Percentiles rank a stretch among this genome's conserved stretches.
phyloP scores from a whole-genome alignment of 2,797 vertebrate genomes.

The Ceyx erithaca region DNA sequence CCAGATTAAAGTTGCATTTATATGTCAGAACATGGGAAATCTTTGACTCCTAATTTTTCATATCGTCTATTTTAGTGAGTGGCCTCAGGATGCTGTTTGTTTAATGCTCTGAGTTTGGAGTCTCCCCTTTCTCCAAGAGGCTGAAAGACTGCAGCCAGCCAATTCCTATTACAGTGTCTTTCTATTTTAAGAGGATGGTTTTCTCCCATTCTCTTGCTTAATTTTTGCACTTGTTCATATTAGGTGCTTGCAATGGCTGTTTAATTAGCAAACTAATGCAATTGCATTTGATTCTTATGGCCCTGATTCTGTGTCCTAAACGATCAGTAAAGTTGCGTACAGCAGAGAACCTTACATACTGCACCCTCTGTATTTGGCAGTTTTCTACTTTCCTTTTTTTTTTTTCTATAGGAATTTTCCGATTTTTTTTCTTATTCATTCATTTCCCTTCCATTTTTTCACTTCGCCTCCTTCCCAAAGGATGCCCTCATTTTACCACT shows the following conservation, averaged over 20 bases:
- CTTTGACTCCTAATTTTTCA: neutral
- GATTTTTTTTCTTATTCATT: neutral
- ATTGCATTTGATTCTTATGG: neutral
- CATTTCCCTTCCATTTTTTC: neutral
- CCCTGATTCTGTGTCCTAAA: neutral
- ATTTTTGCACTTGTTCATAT: neutral
- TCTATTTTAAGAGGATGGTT: neutral
- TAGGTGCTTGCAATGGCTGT: slow-evolving; percentile 7
- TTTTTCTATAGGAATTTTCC: neutral
- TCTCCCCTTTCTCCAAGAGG: neutral
- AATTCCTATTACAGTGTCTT: neutral
- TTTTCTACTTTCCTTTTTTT: neutral
- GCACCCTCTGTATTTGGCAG: neutral
- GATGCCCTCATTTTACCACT: neutral
- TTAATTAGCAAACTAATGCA: slow-evolving; percentile 59
- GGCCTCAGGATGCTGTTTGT: neutral
- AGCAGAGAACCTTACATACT: neutral
- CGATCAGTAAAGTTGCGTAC: neutral
- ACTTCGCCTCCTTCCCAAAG: neutral
- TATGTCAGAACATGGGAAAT: neutral
- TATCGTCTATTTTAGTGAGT: neutral
- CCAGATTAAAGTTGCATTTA: neutral
- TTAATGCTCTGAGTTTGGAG: neutral
- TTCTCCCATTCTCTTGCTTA: neutral
- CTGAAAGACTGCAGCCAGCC: neutral